Evolutionary conservation across 2,113 vertebrate species (phyloP).

Genomic region (Corythornis vintsioides): DNA sequence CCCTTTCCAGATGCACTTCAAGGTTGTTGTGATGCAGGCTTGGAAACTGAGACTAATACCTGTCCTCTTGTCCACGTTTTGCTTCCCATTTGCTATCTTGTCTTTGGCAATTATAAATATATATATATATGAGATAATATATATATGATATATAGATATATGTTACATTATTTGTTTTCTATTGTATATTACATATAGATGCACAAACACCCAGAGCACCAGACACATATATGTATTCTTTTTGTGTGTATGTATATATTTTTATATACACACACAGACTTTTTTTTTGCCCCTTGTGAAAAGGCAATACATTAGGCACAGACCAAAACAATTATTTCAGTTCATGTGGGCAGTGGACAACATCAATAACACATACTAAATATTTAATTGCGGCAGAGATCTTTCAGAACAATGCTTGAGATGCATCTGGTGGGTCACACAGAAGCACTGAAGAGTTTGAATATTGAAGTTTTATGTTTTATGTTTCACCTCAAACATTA

Average conservation of each 20-base stretch:
- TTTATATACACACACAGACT: neutral
- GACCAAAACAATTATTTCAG: neutral
- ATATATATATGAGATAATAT: no score
- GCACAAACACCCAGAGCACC: no score
- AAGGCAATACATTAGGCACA: neutral
- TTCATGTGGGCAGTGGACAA: neutral
- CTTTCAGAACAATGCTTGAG: neutral
- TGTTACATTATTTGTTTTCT: no score
- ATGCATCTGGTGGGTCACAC: neutral
- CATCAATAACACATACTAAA: neutral
- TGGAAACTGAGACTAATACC: neutral
- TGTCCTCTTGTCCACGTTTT: no score
- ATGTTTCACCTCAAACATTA: neutral
- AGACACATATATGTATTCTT: no score
- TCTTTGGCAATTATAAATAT: no score
- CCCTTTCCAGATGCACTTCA: accelerated
- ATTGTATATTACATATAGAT: no score
- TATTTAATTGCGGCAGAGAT: neutral
- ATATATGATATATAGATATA: no score
- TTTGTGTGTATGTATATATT: neutral
- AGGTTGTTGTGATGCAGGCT: neutral
- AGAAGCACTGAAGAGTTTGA: neutral
- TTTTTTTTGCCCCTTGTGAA: neutral
- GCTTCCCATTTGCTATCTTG: no score
- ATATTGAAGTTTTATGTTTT: neutral